A percentile compares a stretch with the other conserved stretches of the same genome.
These are phyloP conservation scores for Brachionus sp. DNA, from an alignment of 1,140 invertebrate species.

Conservation along the genomic window DNA sequence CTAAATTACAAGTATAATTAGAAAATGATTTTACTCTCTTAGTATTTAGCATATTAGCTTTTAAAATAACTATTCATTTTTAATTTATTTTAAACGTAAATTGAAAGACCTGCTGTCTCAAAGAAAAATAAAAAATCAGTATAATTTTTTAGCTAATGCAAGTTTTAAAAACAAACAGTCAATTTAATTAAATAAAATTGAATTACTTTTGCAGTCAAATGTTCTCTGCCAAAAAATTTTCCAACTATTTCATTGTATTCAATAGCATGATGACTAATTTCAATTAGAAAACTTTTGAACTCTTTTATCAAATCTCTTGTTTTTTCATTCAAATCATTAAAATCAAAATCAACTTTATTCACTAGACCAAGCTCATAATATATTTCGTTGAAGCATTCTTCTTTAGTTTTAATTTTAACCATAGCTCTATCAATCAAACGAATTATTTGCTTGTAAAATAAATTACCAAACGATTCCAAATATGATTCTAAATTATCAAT, in stretches of 20 bases:
- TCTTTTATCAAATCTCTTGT: background rate
- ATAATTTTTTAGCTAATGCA: too few relatives aligned
- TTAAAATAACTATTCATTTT: too few relatives aligned
- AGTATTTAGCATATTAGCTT: too few relatives aligned
- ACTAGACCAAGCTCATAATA: background rate
- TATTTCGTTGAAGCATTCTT: conserved; percentile 64
- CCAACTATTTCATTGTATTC: conserved; percentile 92
- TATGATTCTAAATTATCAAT: conserved; percentile 63
- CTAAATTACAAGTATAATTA: too few relatives aligned
- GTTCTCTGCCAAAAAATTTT: conserved; percentile 88
- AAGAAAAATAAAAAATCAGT: too few relatives aligned
- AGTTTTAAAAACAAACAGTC: background rate
- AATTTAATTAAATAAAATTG: background rate
- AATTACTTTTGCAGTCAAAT: conserved; percentile 73
- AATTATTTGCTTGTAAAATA: conserved; percentile 72
- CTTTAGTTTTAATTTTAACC: conserved; percentile 73
- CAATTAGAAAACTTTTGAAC: conserved; percentile 63
- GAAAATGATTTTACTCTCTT: too few relatives aligned
- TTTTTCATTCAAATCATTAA: background rate
- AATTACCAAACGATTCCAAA: conserved; percentile 84
- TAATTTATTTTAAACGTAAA: too few relatives aligned
- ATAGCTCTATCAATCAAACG: conserved; percentile 8
- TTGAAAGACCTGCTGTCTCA: too few relatives aligned
- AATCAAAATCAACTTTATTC: background rate
- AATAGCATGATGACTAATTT: conserved; percentile 91